Conservation (phyloP, 2,888 invertebrate species). For the Tortrix viridana region DNA sequence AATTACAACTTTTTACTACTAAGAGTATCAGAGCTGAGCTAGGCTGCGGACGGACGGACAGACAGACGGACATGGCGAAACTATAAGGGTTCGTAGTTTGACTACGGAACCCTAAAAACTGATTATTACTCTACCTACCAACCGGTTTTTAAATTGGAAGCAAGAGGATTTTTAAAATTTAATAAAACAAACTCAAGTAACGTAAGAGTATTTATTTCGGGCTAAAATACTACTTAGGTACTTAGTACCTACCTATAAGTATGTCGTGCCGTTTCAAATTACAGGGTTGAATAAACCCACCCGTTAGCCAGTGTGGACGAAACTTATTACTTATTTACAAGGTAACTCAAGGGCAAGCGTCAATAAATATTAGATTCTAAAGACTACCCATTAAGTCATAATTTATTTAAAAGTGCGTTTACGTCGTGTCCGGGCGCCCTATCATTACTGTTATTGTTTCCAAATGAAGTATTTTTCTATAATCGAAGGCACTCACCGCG, state of each 20-base stretch:
- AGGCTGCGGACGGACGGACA: no score
- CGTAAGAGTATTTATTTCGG: slow-evolving; percentile 30
- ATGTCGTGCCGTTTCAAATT: slow-evolving; percentile 13
- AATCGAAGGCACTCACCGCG: no score
- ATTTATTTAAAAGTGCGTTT: background rate
- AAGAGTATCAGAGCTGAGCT: no score
- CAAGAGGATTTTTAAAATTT: no score
- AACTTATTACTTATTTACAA: slow-evolving; percentile 7
- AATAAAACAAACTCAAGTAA: slow-evolving; percentile 2
- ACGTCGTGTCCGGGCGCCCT: background rate
- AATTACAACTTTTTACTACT: no score
- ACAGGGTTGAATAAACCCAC: background rate
- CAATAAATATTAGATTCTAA: slow-evolving; percentile 11
- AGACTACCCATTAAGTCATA: background rate
- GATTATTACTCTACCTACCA: no score
- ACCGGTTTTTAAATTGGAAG: no score
- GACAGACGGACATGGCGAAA: no score
- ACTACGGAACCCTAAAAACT: no score
- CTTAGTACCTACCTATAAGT: slow-evolving; percentile 5
- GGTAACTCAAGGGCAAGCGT: slow-evolving; percentile 25
- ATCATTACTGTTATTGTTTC: background rate
- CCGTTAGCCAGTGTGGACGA: background rate
- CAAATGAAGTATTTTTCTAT: background rate
- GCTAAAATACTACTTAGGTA: slow-evolving; percentile 2
- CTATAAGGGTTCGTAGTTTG: no score